Percentiles rank a stretch among this genome's conserved stretches.
These are phyloP conservation scores for Minunthozetes semirufus DNA, from an alignment of 2,888 invertebrate species.

Conservation along the genomic window DNA sequence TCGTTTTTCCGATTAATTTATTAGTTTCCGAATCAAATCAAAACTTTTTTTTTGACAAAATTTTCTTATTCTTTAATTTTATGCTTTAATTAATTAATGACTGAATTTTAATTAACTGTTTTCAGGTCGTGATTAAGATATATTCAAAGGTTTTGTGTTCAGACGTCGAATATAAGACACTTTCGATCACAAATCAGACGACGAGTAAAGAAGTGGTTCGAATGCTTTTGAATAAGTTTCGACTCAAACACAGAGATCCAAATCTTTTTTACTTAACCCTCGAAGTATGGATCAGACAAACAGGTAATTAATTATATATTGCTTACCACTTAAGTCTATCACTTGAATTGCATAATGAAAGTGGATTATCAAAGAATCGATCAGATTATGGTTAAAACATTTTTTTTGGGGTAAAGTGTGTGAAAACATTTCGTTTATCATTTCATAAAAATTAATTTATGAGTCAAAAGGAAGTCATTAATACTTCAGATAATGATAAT, in stretches of 20 bases:
- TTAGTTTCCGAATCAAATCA: not conserved
- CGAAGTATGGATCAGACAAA: slow-evolving; percentile 81
- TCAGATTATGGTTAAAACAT: not conserved
- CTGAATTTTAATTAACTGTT: not conserved
- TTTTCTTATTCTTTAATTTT: not conserved
- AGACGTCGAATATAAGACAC: slow-evolving; percentile 91
- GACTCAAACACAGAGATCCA: slow-evolving; percentile 85
- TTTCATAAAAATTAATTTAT: not conserved
- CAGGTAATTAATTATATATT: slow-evolving; percentile 48
- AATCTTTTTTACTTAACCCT: slow-evolving; percentile 86
- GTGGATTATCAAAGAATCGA: not conserved
- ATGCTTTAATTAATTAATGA: not conserved
- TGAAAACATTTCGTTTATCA: not conserved
- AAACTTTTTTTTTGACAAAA: not conserved
- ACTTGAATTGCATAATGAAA: not conserved
- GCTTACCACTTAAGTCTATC: not conserved
- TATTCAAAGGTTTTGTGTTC: slow-evolving; percentile 80
- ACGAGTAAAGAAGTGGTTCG: slow-evolving; percentile 77
- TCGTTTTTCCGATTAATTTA: not conserved
- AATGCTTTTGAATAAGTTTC: slow-evolving; percentile 75
- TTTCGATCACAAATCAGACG: slow-evolving; percentile 80
- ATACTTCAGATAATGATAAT: not conserved
- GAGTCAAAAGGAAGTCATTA: not conserved
- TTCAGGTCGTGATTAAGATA: slow-evolving; percentile 57
- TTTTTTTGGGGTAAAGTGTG: slow-evolving; percentile 1